These are phyloP conservation scores for Catagonus wagneri DNA, from an alignment of 2,113 vertebrate species.

Conservation along the genomic window DNA sequence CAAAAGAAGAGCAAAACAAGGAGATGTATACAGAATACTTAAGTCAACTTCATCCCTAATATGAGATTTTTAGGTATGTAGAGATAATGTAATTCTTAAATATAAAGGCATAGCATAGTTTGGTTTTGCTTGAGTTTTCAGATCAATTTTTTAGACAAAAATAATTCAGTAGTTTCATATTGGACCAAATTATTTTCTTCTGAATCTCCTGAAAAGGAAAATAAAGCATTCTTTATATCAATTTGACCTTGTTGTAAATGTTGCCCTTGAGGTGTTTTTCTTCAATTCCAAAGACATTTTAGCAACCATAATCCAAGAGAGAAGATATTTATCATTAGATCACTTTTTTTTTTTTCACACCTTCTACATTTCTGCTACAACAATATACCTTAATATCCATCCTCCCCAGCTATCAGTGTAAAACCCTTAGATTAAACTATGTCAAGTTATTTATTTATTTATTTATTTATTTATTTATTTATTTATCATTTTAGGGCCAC, in stretches of 20 bases:
- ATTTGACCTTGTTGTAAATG: constrained; percentile 51
- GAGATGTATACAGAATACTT: not conserved
- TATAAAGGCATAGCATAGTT: not conserved
- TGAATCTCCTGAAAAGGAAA: constrained; percentile 51
- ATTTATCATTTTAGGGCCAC: too few relatives aligned
- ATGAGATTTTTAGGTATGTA: not conserved
- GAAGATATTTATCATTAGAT: constrained; percentile 45
- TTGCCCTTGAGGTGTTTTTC: constrained; percentile 50
- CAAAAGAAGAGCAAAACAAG: constrained; percentile 29
- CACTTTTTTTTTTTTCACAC: constrained; percentile 15
- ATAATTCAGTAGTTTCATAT: constrained; percentile 29
- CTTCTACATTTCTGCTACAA: not conserved
- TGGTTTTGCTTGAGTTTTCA: constrained; percentile 43
- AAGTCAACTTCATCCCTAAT: not conserved
- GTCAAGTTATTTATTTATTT: not conserved
- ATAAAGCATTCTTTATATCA: constrained; percentile 49
- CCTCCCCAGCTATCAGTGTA: not conserved
- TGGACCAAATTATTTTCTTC: constrained; percentile 67
- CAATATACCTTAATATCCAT: not conserved
- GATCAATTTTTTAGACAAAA: constrained; percentile 37
- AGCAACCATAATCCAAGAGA: constrained; percentile 43
- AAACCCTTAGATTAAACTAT: not conserved
- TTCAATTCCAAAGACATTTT: constrained; percentile 40
- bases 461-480: too few relatives aligned
- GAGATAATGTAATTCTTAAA: not conserved